Base-by-base conservation (phyloP, 2,113 vertebrate genomes). In the Terrapene triunguis region DNA sequence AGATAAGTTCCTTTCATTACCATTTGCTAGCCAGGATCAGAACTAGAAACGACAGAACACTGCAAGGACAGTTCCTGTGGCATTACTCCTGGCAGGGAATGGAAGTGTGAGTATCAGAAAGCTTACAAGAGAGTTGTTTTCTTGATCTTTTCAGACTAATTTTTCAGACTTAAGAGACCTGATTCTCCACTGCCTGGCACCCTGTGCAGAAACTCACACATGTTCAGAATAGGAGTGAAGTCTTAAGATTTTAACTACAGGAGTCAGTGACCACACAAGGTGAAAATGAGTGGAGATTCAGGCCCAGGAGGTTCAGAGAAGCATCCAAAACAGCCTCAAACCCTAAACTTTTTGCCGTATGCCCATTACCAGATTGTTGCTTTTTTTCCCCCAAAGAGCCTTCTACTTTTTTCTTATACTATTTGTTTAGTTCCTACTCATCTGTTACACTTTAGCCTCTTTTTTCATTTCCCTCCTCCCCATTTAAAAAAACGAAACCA, bases 361-460 rank as follows among this genome's bases (percentile, higher is more conserved):
- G 35, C 6, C 62, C 62, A 65, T 65, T 96, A 95, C 93, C 90
- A 92, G 51, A 48, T 78, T 89, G 92, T 93, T 97, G 93, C 96
- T 95, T 89, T 92, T 87, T 82, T 62, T 35, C 93, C 88, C 92
- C 83, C 94, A 97, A 96, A 89, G 48, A 89, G 17, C 62, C 8
- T n/a, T 69, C 62, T 19, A 69, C 17, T 89, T 93, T 90, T 81
- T 95, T 85, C 0, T 27, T 94, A 94, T 78, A 88, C 69, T 84
- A 55, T 21, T 83, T 92, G 80, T 84, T 94, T 82, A 93, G 35
- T 65, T 59, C 38, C 89, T 87, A 88, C 92, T 95, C 96, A 95
- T 80, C 97, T 95, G 25, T 85, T 95, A 91, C 89, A 80, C 9
- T 91, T 94, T 91, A 69, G 85, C 93, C 97, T 97, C 96, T 96